Evolutionary conservation across 1,140 invertebrate species (phyloP).

Genomic region (Acromyrmex charruanus): DNA sequence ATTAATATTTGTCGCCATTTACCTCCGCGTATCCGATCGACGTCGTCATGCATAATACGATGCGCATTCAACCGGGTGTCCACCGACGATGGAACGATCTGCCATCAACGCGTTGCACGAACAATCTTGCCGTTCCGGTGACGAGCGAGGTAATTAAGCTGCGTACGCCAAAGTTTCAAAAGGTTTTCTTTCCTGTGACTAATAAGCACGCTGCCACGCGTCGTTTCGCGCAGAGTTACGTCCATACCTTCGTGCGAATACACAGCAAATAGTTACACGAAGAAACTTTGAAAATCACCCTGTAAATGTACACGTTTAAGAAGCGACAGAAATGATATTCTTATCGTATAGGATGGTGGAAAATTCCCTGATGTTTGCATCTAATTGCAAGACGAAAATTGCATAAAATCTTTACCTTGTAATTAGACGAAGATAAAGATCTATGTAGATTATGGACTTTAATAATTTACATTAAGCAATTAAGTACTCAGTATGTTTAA

Average conservation of each 20-base stretch:
- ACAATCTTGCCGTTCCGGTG: neutral
- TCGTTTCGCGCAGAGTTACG: constrained; percentile 12
- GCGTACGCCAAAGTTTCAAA: constrained; percentile 10
- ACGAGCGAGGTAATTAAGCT: constrained; percentile 32
- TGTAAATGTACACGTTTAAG: neutral
- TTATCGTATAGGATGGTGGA: neutral
- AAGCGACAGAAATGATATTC: neutral
- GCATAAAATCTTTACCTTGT: neutral
- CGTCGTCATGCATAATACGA: constrained; percentile 23
- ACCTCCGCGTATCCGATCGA: constrained; percentile 30
- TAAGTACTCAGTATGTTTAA: neutral
- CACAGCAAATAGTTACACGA: neutral
- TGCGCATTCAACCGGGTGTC: neutral
- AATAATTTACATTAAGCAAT: constrained; percentile 14
- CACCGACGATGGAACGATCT: neutral
- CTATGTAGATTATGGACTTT: neutral
- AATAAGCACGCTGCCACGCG: constrained; percentile 31
- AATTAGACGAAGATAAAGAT: constrained; percentile 26
- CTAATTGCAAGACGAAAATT: neutral
- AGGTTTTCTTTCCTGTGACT: constrained; percentile 22
- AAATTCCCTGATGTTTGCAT: neutral
- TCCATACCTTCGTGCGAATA: neutral
- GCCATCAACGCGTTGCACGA: constrained; percentile 1
- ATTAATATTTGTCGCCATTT: constrained; percentile 86
- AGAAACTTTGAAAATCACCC: constrained; percentile 17